Conservation (phyloP, 92 coral and sea anemone genomes). For the Plumapathes pennacea region DNA sequence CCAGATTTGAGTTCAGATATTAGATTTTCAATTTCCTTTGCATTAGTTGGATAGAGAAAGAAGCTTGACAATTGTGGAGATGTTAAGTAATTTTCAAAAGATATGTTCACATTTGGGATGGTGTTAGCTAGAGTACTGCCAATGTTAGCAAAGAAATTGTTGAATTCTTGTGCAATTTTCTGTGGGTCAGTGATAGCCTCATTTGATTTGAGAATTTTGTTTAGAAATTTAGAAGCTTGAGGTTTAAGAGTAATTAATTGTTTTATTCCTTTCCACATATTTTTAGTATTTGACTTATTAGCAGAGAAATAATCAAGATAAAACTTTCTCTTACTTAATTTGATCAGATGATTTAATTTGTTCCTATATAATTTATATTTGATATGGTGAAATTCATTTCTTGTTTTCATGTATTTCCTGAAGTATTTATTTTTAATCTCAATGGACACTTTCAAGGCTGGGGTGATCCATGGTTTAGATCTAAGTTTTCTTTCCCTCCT, state of each 20-base stretch:
- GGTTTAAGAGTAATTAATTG: constrained; percentile 20
- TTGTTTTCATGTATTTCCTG: constrained; percentile 23
- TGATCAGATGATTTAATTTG: constrained; percentile 14
- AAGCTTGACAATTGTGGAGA: constrained; percentile 15
- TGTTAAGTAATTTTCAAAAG: too few relatives aligned
- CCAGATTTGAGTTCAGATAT: constrained; percentile 1
- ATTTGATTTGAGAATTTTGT: too few relatives aligned
- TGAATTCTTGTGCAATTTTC: constrained; percentile 25
- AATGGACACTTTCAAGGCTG: constrained; percentile 32
- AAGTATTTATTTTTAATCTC: constrained; percentile 25
- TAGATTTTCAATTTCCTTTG: constrained; percentile 14
- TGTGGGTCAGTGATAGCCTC: too few relatives aligned
- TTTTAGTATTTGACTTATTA: constrained; percentile 10
- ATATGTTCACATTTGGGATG: too few relatives aligned
- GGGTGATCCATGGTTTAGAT: constrained; percentile 51
- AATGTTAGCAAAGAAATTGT: constrained; percentile 15
- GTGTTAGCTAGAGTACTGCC: constrained; percentile 21
- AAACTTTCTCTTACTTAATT: constrained; percentile 7
- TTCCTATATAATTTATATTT: constrained; percentile 25
- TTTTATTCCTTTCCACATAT: constrained; percentile 20
- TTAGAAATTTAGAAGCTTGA: neutral
- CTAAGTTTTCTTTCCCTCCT: constrained; percentile 27
- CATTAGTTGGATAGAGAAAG: constrained; percentile 30
- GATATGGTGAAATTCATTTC: constrained; percentile 1
- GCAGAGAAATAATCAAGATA: constrained; percentile 12